Percentiles rank a stretch among this genome's conserved stretches.
Conservation (phyloP, 2,888 invertebrate species). For the Parnassius orleans region DNA sequence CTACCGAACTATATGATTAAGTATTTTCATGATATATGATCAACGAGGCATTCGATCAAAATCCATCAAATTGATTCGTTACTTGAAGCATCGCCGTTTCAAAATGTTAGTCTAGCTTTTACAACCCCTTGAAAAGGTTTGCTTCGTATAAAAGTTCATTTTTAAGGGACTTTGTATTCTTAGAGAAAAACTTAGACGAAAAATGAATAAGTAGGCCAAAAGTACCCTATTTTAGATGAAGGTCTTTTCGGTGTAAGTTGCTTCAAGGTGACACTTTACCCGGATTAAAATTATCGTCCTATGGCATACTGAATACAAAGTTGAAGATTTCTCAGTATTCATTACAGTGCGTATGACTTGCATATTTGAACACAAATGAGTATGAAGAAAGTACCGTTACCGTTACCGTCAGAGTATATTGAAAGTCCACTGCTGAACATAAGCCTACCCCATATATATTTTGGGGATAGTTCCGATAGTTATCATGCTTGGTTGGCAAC, state of each 20-base stretch:
- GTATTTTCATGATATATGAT: conserved; percentile 61
- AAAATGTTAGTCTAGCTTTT: conserved; percentile 52
- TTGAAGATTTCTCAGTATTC: conserved; percentile 47
- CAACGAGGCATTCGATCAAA: conserved; percentile 70
- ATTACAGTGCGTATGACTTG: too few relatives aligned
- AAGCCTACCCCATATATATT: too few relatives aligned
- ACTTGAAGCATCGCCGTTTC: conserved; percentile 29
- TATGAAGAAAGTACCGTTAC: too few relatives aligned
- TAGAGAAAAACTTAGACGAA: conserved; percentile 32
- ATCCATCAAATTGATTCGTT: conserved; percentile 64
- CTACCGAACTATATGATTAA: conserved; percentile 64
- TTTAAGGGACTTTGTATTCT: conserved; percentile 56
- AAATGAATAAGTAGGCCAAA: conserved; percentile 49
- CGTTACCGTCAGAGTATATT: too few relatives aligned
- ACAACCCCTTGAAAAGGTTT: conserved; percentile 53
- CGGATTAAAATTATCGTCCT: conserved; percentile 79
- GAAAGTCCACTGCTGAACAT: too few relatives aligned
- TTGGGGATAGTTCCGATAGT: too few relatives aligned
- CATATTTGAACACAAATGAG: too few relatives aligned
- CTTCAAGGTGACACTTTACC: conserved; percentile 78
- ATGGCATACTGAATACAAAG: conserved; percentile 78
- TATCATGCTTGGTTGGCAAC: too few relatives aligned
- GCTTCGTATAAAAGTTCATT: conserved; percentile 58
- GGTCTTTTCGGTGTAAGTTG: conserved; percentile 74
- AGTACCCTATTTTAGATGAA: conserved; percentile 71